phyloP scores from a whole-genome alignment of 1,140 invertebrate genomes.

The Bombyx mori region DNA sequence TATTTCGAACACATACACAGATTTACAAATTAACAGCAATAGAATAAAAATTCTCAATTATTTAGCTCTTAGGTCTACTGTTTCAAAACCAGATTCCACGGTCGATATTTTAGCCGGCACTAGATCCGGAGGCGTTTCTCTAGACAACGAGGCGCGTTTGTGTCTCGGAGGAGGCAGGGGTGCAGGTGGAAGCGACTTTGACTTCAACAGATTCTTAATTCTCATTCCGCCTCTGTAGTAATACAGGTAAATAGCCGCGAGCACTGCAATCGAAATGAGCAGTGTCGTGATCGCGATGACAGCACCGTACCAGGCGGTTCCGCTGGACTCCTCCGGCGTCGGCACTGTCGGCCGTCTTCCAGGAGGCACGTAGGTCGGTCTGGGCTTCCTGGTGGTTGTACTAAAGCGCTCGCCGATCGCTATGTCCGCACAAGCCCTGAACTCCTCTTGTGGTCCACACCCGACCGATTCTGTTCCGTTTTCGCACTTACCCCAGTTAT shows the following conservation, averaged over 20 bases:
- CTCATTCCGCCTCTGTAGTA: conserved; percentile 65
- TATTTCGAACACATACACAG: conserved; percentile 14
- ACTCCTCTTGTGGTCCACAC: conserved; percentile 90
- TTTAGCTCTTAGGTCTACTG: conserved; percentile 54
- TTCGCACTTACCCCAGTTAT: conserved; percentile 83
- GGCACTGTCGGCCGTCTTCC: conserved; percentile 44
- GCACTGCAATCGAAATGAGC: conserved; percentile 42
- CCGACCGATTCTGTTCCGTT: conserved; percentile 82
- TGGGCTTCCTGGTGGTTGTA: conserved; percentile 44
- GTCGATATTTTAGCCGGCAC: conserved; percentile 38
- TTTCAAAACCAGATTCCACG: conserved; percentile 58
- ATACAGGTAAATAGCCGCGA: conserved; percentile 61
- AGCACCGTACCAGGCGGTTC: conserved; percentile 50
- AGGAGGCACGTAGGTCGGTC: conserved; percentile 55
- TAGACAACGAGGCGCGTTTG: conserved; percentile 45
- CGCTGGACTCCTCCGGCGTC: conserved; percentile 41
- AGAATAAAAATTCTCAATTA: conserved; percentile 25
- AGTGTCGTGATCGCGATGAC: conserved; percentile 49
- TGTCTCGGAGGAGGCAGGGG: conserved; percentile 55
- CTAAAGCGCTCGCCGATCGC: conserved; percentile 73
- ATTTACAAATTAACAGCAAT: conserved; percentile 36
- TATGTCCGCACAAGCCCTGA: conserved; percentile 88
- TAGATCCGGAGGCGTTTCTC: conserved; percentile 47
- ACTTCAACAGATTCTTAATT: conserved; percentile 60
- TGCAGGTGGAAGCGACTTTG: conserved; percentile 34